Base-by-base conservation (phyloP, 92 coral and sea anemone species). In the Paramuricea clavata region DNA sequence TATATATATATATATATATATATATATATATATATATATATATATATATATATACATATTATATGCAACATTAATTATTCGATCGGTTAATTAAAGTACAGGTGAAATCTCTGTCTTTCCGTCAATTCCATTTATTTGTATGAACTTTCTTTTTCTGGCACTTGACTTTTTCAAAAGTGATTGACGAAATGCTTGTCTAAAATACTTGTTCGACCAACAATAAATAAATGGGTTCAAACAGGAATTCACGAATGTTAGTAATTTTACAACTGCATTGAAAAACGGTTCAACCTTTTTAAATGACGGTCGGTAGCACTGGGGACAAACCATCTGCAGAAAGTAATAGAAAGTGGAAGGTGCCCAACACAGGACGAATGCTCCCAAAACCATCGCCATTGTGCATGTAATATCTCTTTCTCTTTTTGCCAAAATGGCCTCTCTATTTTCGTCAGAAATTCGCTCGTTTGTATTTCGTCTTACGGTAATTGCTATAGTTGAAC, bases 151-250 rank as follows among this genome's bases (percentile, higher is more conserved):
- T 69, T 35, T 56, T 35, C 83, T 52, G 30, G 47, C 49, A 21
- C 30, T 11, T 36, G 25, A 28, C 19, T 78, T 33, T 5, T 61
- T 30, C 30, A 52, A 30, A 10, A 57, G 47, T 3, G 73, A 33
- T 9, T 11, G 12, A 41, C 3, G 28, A 69, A 92, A 92, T 0
- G 93, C 96, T 25, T 90, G 92, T 60, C 99, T 86, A 31, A 96
- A 92, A 23, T 94, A 89, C 13, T 72, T 82, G 78, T 95, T 96
- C 56, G 94, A 86, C 99, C 99, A 96, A 67, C 96, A 96, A 89
- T 94, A 96, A 61, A 96, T 96, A 49, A 96, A 65, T 13, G 99
- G 99, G 87, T 96, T 96, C 39, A 91, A 85, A 83, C 95, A 93
- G 34, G 99, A 96, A 26, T 95, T 93, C 2, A 91, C 64, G 34